These are phyloP conservation scores for Aegotheles bennettii DNA, from an alignment of 2,113 vertebrate species.

Conservation along the genomic window DNA sequence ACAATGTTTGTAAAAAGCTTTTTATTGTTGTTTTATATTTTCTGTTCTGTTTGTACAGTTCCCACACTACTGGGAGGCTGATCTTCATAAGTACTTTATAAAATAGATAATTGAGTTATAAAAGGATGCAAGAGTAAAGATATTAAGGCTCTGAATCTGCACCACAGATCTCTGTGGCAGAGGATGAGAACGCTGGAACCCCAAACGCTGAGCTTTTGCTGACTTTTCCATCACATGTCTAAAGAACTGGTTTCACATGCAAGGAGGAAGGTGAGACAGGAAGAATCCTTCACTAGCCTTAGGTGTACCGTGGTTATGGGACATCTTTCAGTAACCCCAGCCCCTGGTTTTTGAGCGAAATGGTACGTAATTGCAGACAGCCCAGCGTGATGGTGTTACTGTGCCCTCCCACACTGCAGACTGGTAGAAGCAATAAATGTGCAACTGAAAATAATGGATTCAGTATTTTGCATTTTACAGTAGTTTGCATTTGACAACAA, in stretches of 20 bases:
- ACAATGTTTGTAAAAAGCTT: not conserved
- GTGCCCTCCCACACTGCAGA: not conserved
- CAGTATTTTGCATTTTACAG: not conserved
- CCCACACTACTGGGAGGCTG: not conserved
- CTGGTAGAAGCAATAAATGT: not conserved
- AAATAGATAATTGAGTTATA: not conserved
- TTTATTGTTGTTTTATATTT: not conserved
- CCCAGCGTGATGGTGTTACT: not conserved
- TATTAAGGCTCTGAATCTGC: not conserved
- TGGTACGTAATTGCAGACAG: accelerated
- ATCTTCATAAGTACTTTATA: not conserved
- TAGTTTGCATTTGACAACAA: not conserved
- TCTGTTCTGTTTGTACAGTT: not conserved
- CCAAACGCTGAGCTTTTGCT: not conserved
- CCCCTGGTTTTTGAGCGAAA: not conserved
- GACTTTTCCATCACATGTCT: not conserved
- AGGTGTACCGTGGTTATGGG: not conserved
- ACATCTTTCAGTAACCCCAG: not conserved
- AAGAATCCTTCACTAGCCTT: not conserved
- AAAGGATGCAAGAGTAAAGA: not conserved
- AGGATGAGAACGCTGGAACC: not conserved
- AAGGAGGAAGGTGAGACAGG: not conserved
- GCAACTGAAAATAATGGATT: not conserved
- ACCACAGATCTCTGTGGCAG: not conserved
- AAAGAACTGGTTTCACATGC: not conserved